Conservation (phyloP, 2,113 vertebrate species). For the Gyps fulvus region DNA sequence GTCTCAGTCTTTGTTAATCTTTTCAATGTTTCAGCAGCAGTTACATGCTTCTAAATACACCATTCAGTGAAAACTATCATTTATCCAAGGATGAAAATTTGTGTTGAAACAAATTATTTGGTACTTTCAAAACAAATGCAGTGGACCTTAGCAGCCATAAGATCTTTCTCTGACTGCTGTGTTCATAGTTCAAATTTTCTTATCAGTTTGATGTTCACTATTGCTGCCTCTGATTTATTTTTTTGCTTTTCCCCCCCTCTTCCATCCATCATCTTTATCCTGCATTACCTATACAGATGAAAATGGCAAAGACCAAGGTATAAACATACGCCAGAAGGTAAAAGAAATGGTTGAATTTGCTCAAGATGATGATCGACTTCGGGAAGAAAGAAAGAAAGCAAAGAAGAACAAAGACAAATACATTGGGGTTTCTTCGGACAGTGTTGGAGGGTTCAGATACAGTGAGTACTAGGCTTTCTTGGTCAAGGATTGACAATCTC, state of each 20-base stretch:
- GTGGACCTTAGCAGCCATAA: background rate
- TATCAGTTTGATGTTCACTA: background rate
- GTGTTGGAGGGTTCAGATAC: constrained; percentile 86
- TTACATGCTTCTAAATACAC: background rate
- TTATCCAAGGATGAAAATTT: constrained; percentile 5
- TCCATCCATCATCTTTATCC: background rate
- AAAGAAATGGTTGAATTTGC: constrained; percentile 95
- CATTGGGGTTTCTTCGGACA: constrained; percentile 93
- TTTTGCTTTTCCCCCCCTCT: background rate
- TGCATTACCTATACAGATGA: constrained; percentile 79
- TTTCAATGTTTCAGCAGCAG: background rate
- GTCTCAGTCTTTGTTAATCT: background rate
- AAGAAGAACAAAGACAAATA: constrained; percentile 99
- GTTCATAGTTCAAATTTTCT: background rate
- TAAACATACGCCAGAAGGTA: constrained; percentile 98
- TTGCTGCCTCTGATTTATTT: background rate
- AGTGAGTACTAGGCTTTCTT: constrained; percentile 76
- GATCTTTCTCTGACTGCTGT: background rate
- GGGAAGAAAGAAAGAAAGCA: constrained; percentile 97
- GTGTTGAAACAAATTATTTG: background rate
- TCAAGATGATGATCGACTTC: constrained; percentile 94
- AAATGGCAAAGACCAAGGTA: constrained; percentile 96
- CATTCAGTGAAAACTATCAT: background rate
- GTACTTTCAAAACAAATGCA: background rate
- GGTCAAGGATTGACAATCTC: background rate